Base-by-base conservation (phyloP, 2,797 vertebrate genomes). In the Esox masquinongy region DNA sequence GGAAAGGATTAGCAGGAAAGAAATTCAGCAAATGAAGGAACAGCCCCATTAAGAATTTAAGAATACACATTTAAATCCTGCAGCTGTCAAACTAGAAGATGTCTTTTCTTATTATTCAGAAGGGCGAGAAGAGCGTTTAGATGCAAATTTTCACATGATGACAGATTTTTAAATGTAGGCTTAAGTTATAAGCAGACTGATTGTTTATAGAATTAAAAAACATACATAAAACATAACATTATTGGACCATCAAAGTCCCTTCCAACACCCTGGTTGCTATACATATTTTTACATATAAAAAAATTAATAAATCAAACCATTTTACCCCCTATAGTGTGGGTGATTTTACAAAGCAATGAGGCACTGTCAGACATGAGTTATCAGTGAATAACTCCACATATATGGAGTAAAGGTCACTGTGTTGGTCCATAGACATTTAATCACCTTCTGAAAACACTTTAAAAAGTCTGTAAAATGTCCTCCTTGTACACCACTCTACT, bases 81-180 rank as follows among this genome's bases (percentile, higher is more conserved):
- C 50, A 49, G 47, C 79, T 39, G 73, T 84, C 76, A 24, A 24
- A 63, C 22, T 26, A 63, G 83, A 79, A 73, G 74, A 47, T 3
- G 80, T 82, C 76, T 86, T 70, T 73, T 73, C 87, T 87, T 85
- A 79, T 78, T 85, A 75, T 26, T 76, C 64, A 85, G 73, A 49
- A 77, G 8, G 8, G 17, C 2, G 19, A 6, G 17, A 9, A 63
- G 9, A 24, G 24, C 3, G 24, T 2, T 29, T 19, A 17, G 50
- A 56, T 56, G 53, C 7, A 19, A 56, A n/a, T 22, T 22, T 53
- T 19, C 19, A 7, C 75, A 80, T 69, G 74, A n/a, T 74, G 17
- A 82, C 76, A 61, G 70, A 74, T 77, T 70, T 85, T 26, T 59
- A 75, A 73, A 49, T 61, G 12, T 61, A 24, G 9, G 11, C 22